Evolutionary conservation across 2,888 invertebrate species (phyloP).

Genomic region (Xestia rhomboidea): DNA sequence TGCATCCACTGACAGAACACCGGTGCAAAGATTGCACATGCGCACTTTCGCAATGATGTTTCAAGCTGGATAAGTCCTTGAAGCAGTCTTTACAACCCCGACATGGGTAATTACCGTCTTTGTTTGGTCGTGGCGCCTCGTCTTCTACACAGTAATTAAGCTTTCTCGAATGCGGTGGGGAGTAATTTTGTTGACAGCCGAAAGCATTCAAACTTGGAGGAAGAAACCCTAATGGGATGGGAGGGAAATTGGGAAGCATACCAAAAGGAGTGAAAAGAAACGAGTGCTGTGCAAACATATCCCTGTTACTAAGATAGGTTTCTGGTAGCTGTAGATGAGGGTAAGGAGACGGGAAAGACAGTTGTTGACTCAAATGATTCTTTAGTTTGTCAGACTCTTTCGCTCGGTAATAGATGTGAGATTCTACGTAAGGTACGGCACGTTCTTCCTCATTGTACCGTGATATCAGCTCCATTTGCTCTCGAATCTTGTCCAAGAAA

Average conservation of each 20-base stretch:
- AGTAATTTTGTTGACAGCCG: constrained; percentile 83
- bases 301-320: constrained; percentile 83
- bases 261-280: constrained; percentile 88
- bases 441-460: constrained; percentile 94
- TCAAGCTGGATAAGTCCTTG: constrained; percentile 91
- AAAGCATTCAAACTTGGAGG: constrained; percentile 86
- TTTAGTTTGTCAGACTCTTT: constrained; percentile 84
- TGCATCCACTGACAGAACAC: constrained; percentile 94
- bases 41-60: constrained; percentile 93
- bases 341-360: constrained; percentile 81
- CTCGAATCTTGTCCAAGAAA: constrained; percentile 90
- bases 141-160: constrained; percentile 92
- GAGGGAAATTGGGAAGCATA: constrained; percentile 88
- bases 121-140: constrained; percentile 92
- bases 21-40: constrained; percentile 93
- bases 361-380: constrained; percentile 75
- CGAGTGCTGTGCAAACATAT: constrained; percentile 86
- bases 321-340: constrained; percentile 84
- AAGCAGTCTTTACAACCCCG: constrained; percentile 93
- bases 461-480: constrained; percentile 95
- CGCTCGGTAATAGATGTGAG: constrained; percentile 84
- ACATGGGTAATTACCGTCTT: constrained; percentile 93
- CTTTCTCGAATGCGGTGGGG: constrained; percentile 81
- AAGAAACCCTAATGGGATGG: constrained; percentile 85
- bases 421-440: constrained; percentile 90